Conservation (phyloP, 2,797 vertebrate genomes). For the Catostomus latipinnis region DNA sequence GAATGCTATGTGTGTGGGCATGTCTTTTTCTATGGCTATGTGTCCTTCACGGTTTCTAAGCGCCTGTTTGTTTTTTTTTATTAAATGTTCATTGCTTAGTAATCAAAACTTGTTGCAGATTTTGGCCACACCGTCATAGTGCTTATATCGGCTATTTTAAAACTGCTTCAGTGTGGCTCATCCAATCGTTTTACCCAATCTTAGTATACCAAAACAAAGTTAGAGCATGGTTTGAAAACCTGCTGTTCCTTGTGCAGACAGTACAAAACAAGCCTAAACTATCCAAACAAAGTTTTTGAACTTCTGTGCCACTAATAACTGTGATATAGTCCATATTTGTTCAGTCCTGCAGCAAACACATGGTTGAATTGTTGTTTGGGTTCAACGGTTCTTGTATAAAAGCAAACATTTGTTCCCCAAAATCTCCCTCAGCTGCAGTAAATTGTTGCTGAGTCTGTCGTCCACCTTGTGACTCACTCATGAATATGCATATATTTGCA, state of each 20-base stretch:
- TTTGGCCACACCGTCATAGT: no score
- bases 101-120: no score
- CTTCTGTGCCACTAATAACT: not conserved
- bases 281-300: not conserved
- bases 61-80: slow-evolving; percentile 64
- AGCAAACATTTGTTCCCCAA: slow-evolving; percentile 27
- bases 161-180: no score
- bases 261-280: no score
- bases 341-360: not conserved
- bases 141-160: no score
- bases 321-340: not conserved
- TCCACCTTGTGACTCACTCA: slow-evolving; percentile 37
- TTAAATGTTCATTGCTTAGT: slow-evolving; percentile 58
- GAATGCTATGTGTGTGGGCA: slow-evolving; percentile 34
- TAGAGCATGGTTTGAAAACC: no score
- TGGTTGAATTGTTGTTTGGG: slow-evolving; percentile 12
- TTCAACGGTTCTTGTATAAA: slow-evolving; percentile 17
- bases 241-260: no score
- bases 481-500: slow-evolving; percentile 46
- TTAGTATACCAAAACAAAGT: no score
- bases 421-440: slow-evolving; percentile 30
- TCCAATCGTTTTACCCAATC: no score
- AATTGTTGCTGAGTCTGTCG: slow-evolving; percentile 45
- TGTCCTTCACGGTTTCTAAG: slow-evolving; percentile 63
- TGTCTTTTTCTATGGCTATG: slow-evolving; percentile 54